Evolutionary conservation across 1,140 invertebrate genomes (phyloP).

Genomic region (Danaus plexippus): DNA sequence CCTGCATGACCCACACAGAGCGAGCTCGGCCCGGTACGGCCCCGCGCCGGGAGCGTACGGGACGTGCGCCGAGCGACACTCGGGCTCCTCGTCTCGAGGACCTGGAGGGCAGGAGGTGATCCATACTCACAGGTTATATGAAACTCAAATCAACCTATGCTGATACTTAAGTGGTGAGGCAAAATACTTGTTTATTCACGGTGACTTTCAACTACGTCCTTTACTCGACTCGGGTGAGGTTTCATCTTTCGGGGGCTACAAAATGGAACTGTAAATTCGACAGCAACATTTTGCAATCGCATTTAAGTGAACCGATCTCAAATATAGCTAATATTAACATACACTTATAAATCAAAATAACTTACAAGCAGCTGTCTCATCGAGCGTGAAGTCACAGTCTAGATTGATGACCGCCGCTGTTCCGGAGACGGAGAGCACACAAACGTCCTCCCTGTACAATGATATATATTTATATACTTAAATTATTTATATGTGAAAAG

Average conservation of each 20-base stretch:
- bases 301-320: conserved; percentile 15
- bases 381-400: conserved; percentile 51
- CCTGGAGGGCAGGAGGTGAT: too few species aligned
- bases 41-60: conserved; percentile 52
- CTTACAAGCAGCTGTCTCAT: conserved; percentile 32
- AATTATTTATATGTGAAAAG: too few species aligned
- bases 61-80: conserved; percentile 44
- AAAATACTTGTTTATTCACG: too few species aligned
- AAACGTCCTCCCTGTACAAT: conserved; percentile 88
- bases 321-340: neutral
- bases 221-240: conserved; percentile 7
- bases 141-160: too few species aligned
- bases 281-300: too few species aligned
- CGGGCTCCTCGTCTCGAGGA: conserved; percentile 18
- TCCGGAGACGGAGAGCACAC: conserved; percentile 92
- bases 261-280: too few species aligned
- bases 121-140: too few species aligned
- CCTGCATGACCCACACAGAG: conserved; percentile 79
- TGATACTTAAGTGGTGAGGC: too few species aligned
- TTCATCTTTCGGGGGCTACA: neutral
- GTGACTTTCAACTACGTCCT: too few species aligned
- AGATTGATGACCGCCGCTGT: conserved; percentile 85
- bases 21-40: conserved; percentile 67
- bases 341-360: conserved; percentile 9
- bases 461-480: conserved; percentile 1